phyloP scores from a whole-genome alignment of 2,888 invertebrate species.

The Cyclophora punctaria region DNA sequence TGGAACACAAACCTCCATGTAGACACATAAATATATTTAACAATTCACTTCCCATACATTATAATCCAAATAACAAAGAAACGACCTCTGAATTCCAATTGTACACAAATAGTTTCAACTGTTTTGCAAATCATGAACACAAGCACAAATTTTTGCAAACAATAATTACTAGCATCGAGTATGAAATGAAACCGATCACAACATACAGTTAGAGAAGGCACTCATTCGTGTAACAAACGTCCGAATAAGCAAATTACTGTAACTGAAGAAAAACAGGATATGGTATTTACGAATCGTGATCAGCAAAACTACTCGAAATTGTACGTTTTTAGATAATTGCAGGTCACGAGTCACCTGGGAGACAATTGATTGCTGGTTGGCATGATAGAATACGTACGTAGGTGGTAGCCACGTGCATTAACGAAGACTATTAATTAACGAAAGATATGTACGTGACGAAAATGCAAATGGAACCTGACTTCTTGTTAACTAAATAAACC shows the following conservation, averaged over 20 bases:
- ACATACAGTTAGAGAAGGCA: slow-evolving; percentile 11
- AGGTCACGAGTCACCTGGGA: slow-evolving; percentile 8
- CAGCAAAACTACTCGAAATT: slow-evolving; percentile 42
- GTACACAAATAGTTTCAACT: too few species aligned
- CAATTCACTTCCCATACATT: neutral
- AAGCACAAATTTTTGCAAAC: neutral
- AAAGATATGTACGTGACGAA: too few species aligned
- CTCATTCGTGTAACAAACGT: slow-evolving; percentile 21
- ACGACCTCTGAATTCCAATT: too few species aligned
- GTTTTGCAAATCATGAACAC: neutral
- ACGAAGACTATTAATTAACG: too few species aligned
- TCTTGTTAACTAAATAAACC: too few species aligned
- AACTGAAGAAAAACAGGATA: slow-evolving; percentile 47
- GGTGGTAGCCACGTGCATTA: too few species aligned
- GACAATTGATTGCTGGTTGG: too few species aligned
- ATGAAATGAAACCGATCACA: slow-evolving; percentile 1
- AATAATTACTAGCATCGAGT: neutral
- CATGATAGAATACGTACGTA: too few species aligned
- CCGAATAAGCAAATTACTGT: slow-evolving; percentile 27
- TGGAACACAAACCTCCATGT: slow-evolving; percentile 30
- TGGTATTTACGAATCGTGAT: slow-evolving; percentile 45
- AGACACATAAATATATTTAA: neutral
- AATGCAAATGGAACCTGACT: too few species aligned
- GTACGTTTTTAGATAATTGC: slow-evolving; percentile 37
- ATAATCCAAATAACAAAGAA: too few species aligned